Base-by-base conservation (phyloP, 2,888 invertebrate species). In the Ligdia adustata region DNA sequence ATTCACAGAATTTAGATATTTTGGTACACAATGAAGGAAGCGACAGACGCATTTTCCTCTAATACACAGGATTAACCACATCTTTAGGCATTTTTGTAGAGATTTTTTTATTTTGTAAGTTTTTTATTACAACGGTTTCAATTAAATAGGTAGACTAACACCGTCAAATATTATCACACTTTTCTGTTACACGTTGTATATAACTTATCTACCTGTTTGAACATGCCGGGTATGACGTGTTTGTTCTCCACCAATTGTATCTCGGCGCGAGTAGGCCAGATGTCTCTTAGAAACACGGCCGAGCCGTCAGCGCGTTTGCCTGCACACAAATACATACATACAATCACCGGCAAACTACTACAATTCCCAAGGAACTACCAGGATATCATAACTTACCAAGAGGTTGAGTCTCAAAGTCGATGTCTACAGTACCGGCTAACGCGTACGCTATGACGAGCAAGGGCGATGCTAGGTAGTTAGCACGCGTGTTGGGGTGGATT, bases 401-500 rank as follows among this genome's bases (percentile, higher is more conserved):
- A 0, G 98, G 97, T 68, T 98, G 95, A 0, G 86, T 95, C 72
- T 98, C 96, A 71, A 99, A 98, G 86, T 99, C 98, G 50, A 99
- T 97, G 66, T 96, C 93, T 0, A 99, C 96, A 0, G 96, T 96
- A 3, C 99, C 99, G 16, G 99, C 98, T 26, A 99, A 93, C 0
- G 99, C 99, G 76, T 99, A 99, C 0, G 99, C 99, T 49, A 99
- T 98, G 20, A 99, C 99, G 31, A 99, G 90, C 27, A 98, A 92
- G 0, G 99, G 99, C n/a, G 98, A 98, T 0, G 99, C 99, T 56
- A 99, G 91, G 78, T 99, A 99, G 89, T 99, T 99, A 24, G 99
- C 99, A 12, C 98, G 90, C 0, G 99, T 98, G 78, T 97, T 95
- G 0, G 99, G 99, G 81, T 99, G 99, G 72, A 99, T 98, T 35